phyloP scores from a whole-genome alignment of 2,888 invertebrate genomes.

The Sarcophaga carnaria region DNA sequence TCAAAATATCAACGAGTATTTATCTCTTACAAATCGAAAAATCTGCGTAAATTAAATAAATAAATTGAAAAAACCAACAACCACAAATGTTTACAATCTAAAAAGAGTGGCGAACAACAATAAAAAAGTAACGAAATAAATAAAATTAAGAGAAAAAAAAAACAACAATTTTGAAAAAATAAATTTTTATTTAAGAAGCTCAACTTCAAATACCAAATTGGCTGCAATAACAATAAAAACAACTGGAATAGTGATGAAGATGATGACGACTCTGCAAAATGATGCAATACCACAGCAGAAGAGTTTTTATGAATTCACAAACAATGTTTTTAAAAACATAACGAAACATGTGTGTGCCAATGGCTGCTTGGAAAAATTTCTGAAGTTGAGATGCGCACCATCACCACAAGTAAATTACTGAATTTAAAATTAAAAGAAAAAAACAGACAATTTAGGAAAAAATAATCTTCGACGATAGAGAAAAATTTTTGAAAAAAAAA shows the following conservation, averaged over 20 bases:
- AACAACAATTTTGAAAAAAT: conserved; percentile 30
- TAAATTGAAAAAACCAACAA: conserved; percentile 31
- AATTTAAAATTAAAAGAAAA: not conserved
- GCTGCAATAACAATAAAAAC: conserved; percentile 40
- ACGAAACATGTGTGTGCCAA: conserved; percentile 47
- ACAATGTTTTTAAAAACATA: conserved; percentile 15
- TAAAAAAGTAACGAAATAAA: not conserved
- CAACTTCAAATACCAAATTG: conserved; percentile 58
- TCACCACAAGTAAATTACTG: conserved; percentile 34
- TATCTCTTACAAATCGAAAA: conserved; percentile 40
- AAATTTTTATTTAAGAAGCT: conserved; percentile 60
- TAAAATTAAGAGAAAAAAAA: not conserved
- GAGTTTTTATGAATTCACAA: conserved; percentile 16
- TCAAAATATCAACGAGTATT: conserved; percentile 28
- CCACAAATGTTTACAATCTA: conserved; percentile 44
- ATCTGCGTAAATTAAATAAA: conserved; percentile 55
- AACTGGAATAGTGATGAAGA: conserved; percentile 5
- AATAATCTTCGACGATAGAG: conserved; percentile 13
- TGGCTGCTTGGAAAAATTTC: conserved; percentile 33
- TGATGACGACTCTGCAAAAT: not conserved
- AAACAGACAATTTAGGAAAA: conserved; percentile 6
- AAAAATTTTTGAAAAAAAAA: not conserved
- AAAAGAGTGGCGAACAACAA: conserved; percentile 6
- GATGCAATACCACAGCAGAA: conserved; percentile 28
- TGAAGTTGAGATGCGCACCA: conserved; percentile 25